Percentiles rank a stretch among this genome's conserved stretches.
Conservation (phyloP, 2,113 vertebrate species). For the Lepidothrix coronata region DNA sequence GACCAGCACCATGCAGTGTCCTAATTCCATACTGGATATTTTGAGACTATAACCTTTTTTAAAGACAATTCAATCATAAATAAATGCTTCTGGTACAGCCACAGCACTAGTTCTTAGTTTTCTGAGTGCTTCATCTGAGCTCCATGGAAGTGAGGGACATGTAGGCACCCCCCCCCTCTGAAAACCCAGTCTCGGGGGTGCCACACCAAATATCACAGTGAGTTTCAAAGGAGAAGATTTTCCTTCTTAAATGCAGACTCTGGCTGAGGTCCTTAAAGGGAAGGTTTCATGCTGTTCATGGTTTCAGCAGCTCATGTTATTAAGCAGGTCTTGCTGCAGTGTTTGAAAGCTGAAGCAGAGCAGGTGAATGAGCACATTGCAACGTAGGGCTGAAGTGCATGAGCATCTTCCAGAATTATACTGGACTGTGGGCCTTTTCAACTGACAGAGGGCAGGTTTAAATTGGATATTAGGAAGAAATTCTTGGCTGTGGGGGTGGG, state of each 20-base stretch:
- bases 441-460: not conserved
- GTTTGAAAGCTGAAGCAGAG: not conserved
- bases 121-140: not conserved
- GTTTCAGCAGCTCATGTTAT: not conserved
- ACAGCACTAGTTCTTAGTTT: not conserved
- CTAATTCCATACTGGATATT: not conserved
- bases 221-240: not conserved
- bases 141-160: not conserved
- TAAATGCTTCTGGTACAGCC: not conserved
- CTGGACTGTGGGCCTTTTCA: not conserved
- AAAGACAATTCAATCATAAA: not conserved
- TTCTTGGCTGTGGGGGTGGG: fast-evolving
- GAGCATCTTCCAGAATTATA: not conserved
- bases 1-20: not conserved
- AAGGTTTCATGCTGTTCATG: not conserved
- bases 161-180: not conserved
- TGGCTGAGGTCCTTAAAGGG: not conserved
- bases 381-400: not conserved
- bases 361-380: not conserved
- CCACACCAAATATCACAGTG: not conserved
- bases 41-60: not conserved
- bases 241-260: not conserved
- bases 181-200: not conserved
- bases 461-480: not conserved
- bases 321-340: not conserved